Base-by-base conservation (phyloP, 2,888 invertebrate genomes). In the Ectemnius cavifrons region DNA sequence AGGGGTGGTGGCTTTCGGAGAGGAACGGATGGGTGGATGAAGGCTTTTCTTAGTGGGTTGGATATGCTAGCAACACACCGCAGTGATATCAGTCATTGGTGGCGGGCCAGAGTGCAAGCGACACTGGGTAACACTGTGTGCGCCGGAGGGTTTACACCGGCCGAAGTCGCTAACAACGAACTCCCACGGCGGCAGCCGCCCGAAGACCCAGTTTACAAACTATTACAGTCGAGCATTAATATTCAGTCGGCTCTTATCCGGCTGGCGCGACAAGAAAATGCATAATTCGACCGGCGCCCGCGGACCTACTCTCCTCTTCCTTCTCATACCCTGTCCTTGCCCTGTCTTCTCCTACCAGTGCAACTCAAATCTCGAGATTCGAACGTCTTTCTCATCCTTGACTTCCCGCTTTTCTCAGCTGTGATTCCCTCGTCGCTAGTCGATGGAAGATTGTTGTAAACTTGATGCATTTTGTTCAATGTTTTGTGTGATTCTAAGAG, bases 221-320 rank as follows among this genome's bases (percentile, higher is more conserved):
- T 89, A 87, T 89, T 89, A 89, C 88, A 85, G 81, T 79, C 78
- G 59, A 77, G 79, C 88, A 89, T 90, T 89, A 89, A 89, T 89
- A 90, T 90, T 89, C 89, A 89, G 88, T 84, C 85, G 86, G 87
- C 87, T 87, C 87, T 89, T 88, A 88, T 89, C 88, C 85, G 79
- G 37, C 78, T 85, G 84, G 84, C 84, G 85, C 86, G 89, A 89
- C 89, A 89, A 90, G 89, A 89, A 89, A 89, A 89, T 89, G 89
- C 89, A 89, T 89, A 90, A 90, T 89, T 89, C 83, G 87, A 79
- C 64, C 63, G 67, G 64, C 23, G 60, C 57, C 71, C 63, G 71
- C 63, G 61, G 75, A 66, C 71, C 69, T 49, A 66, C 27, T 61
- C 57, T 37, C 52, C 27, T 13, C 52, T 13, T 49, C 23, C 37